A percentile compares a stretch with the other conserved stretches of the same genome.
These are phyloP conservation scores for Zaprionus inermis DNA, from an alignment of 1,140 invertebrate species.

Conservation along the genomic window DNA sequence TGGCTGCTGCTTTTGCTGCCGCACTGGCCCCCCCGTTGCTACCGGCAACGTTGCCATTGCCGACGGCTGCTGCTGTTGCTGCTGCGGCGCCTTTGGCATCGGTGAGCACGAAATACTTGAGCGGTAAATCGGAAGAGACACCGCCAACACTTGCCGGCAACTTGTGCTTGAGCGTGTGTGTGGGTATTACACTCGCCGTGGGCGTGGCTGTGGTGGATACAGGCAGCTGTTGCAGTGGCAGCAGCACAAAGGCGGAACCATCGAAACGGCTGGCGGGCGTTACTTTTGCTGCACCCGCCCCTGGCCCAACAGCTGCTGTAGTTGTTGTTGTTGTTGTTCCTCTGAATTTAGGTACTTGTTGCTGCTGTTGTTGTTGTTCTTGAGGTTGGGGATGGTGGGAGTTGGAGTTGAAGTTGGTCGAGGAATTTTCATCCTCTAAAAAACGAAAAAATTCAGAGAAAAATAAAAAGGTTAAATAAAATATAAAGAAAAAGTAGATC, in stretches of 20 bases:
- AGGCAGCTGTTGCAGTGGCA: conserved; percentile 9
- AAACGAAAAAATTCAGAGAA: conserved; percentile 36
- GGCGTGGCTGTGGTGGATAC: conserved; percentile 7
- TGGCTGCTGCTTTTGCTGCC: conserved; percentile 1
- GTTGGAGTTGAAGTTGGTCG: conserved; percentile 47
- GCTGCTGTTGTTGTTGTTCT: conserved; percentile 48
- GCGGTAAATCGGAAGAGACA: conserved; percentile 37
- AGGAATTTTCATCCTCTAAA: conserved; percentile 68
- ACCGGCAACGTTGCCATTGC: conserved; percentile 2
- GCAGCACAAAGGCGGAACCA: conserved; percentile 33
- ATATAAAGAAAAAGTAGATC: conserved; percentile 24
- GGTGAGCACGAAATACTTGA: conserved; percentile 44
- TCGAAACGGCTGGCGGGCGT: conserved; percentile 6
- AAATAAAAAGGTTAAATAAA: conserved; percentile 43
- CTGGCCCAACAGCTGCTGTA: conserved; percentile 10
- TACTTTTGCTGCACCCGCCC: conserved; percentile 10
- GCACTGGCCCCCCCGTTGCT: neutral
- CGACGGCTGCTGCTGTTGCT: neutral
- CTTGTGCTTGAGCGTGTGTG: conserved; percentile 60
- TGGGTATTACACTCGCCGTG: neutral
- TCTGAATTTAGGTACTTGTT: conserved; percentile 28
- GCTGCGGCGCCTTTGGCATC: conserved; percentile 31
- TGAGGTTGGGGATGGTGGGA: conserved; percentile 46
- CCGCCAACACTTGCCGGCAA: conserved; percentile 25
- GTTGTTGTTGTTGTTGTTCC: conserved; percentile 23